Evolutionary conservation across 2,888 invertebrate genomes (phyloP), one percentile per base, ranked within the genome.

Genomic region (Caradrina kadenii): DNA sequence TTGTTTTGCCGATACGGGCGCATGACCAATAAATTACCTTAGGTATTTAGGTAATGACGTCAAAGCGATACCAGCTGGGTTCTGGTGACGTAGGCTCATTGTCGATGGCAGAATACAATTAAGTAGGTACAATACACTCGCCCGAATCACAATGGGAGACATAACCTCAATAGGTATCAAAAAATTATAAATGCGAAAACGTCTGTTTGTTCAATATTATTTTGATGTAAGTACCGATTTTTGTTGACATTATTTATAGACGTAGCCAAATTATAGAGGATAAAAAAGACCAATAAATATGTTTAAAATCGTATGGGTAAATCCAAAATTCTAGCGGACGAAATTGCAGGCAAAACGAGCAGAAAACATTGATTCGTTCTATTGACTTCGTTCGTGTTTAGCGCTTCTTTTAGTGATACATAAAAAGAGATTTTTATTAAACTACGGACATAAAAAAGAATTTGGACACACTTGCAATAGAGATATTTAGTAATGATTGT

Each of bases 31-130:
- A 73, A 75, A 50, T 52, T 60, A 69, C 13, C n/a, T 22, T 3
- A 42, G 42, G 21, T 7, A 19, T 21, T 21, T 15, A 45, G 45
- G 17, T 45, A 45, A 45, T 58, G 26, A 53, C n/a, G 26, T 53
- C 15, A 39, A 65, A 58, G 21, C 21, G 61, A 50, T 50, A 42
- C 26, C 21, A 72, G n/a, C 19, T 2, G 22, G 42, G 39, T 59
- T 42, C 21, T 22, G 22, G 42, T 76, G 67, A 76, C 67, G 74
- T 67, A 59, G 31, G 15, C 17, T 55, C 58, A 75, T 73, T 78
- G 73, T 75, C 72, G 60, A 53, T 65, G 55, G 42, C 48, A 59
- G 55, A 63, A 50, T n/a, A 56, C n/a, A 35, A 76, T 45, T 55
- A 42, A 31, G 35, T 55, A 69, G 60, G 31, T 66, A 48, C 17